phyloP scores from a whole-genome alignment of 2,888 invertebrate genomes.

The Phorcus lineatus region DNA sequence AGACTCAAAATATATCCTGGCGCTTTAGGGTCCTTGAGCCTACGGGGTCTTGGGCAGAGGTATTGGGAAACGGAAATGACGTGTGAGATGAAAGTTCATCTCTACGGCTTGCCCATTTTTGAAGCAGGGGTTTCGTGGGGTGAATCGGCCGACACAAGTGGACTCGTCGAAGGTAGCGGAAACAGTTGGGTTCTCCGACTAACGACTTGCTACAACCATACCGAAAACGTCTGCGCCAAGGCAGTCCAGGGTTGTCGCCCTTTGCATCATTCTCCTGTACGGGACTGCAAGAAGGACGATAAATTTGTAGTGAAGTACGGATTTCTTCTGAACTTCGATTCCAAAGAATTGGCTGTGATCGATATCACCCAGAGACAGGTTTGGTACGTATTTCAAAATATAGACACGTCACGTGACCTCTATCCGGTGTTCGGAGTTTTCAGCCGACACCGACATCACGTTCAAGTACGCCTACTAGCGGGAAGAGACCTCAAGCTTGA shows the following conservation, averaged over 20 bases:
- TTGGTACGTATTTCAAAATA: neutral
- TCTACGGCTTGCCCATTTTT: neutral
- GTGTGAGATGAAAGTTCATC: neutral
- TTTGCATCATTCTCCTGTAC: neutral
- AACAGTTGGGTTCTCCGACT: neutral
- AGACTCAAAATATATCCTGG: neutral
- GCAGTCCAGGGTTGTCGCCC: conserved; percentile 1
- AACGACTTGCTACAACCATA: neutral
- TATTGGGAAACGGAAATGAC: neutral
- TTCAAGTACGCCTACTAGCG: neutral
- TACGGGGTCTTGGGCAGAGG: neutral
- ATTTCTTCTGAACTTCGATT: neutral
- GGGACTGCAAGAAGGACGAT: neutral
- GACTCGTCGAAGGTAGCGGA: neutral
- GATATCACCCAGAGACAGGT: neutral
- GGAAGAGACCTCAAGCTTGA: neutral
- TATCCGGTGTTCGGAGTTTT: neutral
- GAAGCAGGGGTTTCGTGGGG: neutral
- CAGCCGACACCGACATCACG: conserved; percentile 1
- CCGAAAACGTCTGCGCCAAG: neutral
- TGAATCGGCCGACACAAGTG: neutral
- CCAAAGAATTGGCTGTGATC: neutral
- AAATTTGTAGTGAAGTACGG: neutral
- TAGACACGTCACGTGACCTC: conserved; percentile 3
- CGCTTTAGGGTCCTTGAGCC: neutral